These are phyloP conservation scores for Congeria kusceri DNA, from an alignment of 2,888 invertebrate species.

Conservation along the genomic window DNA sequence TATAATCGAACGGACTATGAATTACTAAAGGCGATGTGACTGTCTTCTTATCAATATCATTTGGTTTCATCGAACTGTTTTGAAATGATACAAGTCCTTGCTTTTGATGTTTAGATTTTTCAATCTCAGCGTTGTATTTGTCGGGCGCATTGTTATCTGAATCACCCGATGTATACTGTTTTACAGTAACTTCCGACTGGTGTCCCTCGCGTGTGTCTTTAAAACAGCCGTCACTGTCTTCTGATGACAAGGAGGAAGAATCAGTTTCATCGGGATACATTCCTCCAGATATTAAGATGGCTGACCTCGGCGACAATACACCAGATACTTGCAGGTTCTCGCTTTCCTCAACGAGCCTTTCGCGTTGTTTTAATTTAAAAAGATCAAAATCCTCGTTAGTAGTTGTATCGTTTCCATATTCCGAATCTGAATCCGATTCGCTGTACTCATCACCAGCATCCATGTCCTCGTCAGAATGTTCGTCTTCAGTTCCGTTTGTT, in stretches of 20 bases:
- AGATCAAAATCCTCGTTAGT: constrained; percentile 3
- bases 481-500: constrained; percentile 32
- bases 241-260: constrained; percentile 8
- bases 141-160: constrained; percentile 28
- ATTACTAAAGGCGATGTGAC: constrained; percentile 18
- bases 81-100: constrained; percentile 5
- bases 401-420: not conserved
- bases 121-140: not conserved
- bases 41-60: not conserved
- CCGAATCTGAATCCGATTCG: not conserved
- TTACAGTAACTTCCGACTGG: constrained; percentile 46
- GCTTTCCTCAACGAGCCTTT: not conserved
- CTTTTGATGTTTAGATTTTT: no score
- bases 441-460: constrained; percentile 1
- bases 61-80: not conserved
- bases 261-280: constrained; percentile 47
- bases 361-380: constrained; percentile 2
- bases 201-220: constrained; percentile 20
- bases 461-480: constrained; percentile 43
- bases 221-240: constrained; percentile 17
- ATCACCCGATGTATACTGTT: constrained; percentile 57
- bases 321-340: constrained; percentile 26
- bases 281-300: constrained; percentile 41
- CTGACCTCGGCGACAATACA: constrained; percentile 47
- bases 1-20: constrained; percentile 37